Base-by-base conservation (phyloP, 2,888 invertebrate species). In the Melanchra persicariae region DNA sequence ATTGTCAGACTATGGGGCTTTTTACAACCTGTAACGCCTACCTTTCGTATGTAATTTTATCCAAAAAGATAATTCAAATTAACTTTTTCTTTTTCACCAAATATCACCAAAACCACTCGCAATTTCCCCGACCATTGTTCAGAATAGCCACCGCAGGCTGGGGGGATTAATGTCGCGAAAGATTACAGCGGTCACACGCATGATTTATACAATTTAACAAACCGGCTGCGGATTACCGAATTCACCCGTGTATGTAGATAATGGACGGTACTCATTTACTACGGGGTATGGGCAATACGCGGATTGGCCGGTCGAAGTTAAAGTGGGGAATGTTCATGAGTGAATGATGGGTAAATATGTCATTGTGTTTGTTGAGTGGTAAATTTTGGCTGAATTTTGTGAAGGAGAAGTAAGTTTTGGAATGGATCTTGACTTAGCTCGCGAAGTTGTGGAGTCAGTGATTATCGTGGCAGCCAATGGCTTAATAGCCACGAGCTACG, bases 121-220 rank as follows among this genome's bases (percentile, higher is more conserved):
- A 30, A 71, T 71, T 60, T 52, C 30, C 34, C 17, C 34, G 19
- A n/a, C 4, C 15, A 43, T 10, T 43, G 65, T 77, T 22, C 61
- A 84, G 83, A 89, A 90, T 90, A 88, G 45, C 71, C 43, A 4
- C 83, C 81, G 45, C 70, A 77, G 24, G 73, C 58, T 79, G 89
- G 90, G 90, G 89, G 90, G 90, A 91, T 92, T 91, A 92, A 90
- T 87, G 91, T 91, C 92, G 89, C 84, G 76, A 89, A 91, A 92
- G 92, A 92, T 92, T 92, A 91, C 86, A 84, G 81, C 85, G 88
- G 82, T 85, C 84, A 75, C 85, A 83, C 88, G 85, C 85, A 89
- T 92, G 91, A 92, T 92, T 92, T 92, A 92, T 92, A 87, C 87
- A 91, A 89, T 90, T 91, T 87, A 88, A 80, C 87, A 85, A 84